Percentiles rank a stretch among this genome's conserved stretches.
These are phyloP conservation scores for Amphiprion ocellaris DNA, from an alignment of 2,113 vertebrate genomes.

Conservation along the genomic window DNA sequence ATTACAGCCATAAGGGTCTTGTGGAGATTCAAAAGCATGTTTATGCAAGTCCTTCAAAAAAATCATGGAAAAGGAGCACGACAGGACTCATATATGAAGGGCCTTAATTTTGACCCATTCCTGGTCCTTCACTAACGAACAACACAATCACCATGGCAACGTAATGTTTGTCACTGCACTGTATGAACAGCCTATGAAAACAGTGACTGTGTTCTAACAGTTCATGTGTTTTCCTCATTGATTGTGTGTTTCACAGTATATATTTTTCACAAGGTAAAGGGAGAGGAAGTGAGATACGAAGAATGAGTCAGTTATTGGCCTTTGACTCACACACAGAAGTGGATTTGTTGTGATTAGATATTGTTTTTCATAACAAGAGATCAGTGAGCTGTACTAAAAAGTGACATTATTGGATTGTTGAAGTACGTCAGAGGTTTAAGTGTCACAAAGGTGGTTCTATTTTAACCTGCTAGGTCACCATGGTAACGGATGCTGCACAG, in stretches of 20 bases:
- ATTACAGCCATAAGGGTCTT: constrained; percentile 3
- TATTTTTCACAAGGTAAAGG: neutral
- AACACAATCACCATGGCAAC: constrained; percentile 52
- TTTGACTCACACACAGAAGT: neutral
- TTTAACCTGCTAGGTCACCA: too few species aligned
- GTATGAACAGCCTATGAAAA: neutral
- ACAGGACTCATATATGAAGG: constrained; percentile 9
- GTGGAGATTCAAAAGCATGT: constrained; percentile 27
- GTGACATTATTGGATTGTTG: too few species aligned
- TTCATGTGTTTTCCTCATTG: too few species aligned
- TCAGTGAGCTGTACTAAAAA: neutral
- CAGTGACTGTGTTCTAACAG: too few species aligned
- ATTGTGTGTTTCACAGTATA: neutral
- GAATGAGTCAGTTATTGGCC: neutral
- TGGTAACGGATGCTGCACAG: too few species aligned
- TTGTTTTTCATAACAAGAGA: neutral
- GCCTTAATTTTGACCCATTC: constrained; percentile 4
- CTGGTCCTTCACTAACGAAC: constrained; percentile 7
- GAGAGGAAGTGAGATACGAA: neutral
- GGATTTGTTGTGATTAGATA: neutral
- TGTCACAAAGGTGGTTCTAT: too few species aligned
- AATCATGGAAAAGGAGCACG: neutral
- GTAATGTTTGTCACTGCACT: neutral
- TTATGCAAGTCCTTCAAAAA: constrained; percentile 21
- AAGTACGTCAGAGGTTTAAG: too few species aligned